Conservation (phyloP, 2,113 vertebrate genomes). For the Chiloscyllium plagiosum region DNA sequence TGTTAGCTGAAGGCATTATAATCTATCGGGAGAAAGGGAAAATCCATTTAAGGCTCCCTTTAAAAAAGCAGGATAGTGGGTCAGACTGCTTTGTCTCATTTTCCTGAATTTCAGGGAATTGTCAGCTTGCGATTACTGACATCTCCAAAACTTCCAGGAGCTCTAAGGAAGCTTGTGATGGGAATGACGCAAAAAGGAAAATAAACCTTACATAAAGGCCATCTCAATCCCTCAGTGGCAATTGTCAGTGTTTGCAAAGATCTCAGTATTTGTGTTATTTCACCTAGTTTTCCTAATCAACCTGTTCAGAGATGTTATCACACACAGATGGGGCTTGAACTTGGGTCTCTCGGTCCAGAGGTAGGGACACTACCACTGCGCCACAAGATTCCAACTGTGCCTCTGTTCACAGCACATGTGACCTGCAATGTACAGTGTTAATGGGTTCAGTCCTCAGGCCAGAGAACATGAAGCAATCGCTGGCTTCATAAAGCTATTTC, state of each 20-base stretch:
- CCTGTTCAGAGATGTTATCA: too few species aligned
- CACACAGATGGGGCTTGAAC: too few species aligned
- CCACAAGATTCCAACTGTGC: background rate
- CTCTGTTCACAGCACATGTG: background rate
- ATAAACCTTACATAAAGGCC: background rate
- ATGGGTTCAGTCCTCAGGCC: background rate
- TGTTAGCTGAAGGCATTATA: background rate
- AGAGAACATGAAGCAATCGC: background rate
- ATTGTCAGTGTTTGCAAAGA: background rate
- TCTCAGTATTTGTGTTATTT: too few species aligned
- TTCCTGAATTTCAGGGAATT: background rate
- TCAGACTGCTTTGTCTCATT: background rate
- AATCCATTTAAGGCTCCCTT: background rate
- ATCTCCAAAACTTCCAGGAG: background rate
- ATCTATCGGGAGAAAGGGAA: background rate
- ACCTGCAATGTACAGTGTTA: background rate
- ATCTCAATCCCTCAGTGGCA: background rate
- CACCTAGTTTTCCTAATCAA: too few species aligned
- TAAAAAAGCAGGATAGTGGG: background rate
- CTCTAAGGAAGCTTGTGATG: background rate
- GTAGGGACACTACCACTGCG: too few species aligned
- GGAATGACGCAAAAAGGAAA: background rate
- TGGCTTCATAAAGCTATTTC: conserved; percentile 60
- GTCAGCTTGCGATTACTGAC: background rate
- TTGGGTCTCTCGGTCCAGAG: too few species aligned